Evolutionary conservation across 2,113 vertebrate genomes (phyloP).

Genomic region (Tiliqua scincoides): DNA sequence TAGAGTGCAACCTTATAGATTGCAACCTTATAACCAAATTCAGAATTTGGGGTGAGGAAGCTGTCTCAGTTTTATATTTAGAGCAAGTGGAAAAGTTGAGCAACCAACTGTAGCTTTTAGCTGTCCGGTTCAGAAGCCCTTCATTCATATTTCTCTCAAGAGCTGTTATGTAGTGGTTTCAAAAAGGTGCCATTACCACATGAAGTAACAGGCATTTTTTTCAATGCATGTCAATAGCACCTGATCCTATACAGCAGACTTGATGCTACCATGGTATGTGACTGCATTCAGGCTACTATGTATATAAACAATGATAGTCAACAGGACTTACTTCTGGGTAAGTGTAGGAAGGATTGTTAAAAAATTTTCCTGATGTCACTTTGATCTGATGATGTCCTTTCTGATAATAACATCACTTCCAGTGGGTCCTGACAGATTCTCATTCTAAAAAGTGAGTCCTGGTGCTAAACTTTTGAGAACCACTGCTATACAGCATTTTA

Average conservation of each 20-base stretch:
- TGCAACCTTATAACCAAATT: neutral
- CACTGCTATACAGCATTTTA: neutral
- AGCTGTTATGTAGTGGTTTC: neutral
- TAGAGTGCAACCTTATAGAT: neutral
- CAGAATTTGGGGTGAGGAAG: neutral
- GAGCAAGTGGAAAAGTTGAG: conserved; percentile 46
- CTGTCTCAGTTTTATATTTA: conserved; percentile 50
- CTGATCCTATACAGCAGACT: conserved; percentile 12
- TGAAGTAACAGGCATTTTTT: conserved; percentile 44
- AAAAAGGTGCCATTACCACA: conserved; percentile 33
- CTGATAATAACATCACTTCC: too few species aligned
- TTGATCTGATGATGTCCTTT: too few species aligned
- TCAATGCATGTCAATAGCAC: neutral
- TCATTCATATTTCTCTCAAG: neutral
- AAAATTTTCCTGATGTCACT: too few species aligned
- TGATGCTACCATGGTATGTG: too few species aligned
- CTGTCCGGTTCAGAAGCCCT: conserved; percentile 42
- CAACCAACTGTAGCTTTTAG: conserved; percentile 34
- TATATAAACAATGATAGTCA: too few species aligned
- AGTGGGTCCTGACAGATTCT: too few species aligned
- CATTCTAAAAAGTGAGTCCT: too few species aligned
- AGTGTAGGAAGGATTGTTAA: too few species aligned
- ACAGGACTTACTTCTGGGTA: too few species aligned
- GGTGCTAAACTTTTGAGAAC: too few species aligned
- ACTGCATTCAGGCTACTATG: too few species aligned